A percentile compares a stretch with the other conserved stretches of the same genome.
phyloP scores from a whole-genome alignment of 2,797 vertebrate genomes.

The Cirrhinus mrigala region DNA sequence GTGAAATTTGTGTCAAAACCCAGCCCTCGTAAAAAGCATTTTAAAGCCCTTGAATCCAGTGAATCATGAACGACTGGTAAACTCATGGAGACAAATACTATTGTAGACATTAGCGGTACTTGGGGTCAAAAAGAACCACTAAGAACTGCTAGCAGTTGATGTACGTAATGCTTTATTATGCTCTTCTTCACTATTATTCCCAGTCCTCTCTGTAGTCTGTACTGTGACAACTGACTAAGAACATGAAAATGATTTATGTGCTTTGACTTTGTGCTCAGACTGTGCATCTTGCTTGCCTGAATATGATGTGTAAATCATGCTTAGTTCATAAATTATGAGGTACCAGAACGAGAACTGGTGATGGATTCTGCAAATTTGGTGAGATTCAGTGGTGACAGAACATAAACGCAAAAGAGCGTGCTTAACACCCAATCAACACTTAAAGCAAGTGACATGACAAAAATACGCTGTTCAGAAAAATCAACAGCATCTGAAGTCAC shows the following conservation, averaged over 20 bases:
- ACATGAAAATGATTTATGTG: background rate
- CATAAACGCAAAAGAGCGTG: background rate
- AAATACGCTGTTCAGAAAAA: background rate
- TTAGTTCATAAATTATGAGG: background rate
- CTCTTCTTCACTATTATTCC: background rate
- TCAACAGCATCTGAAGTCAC: background rate
- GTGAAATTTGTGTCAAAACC: too few relatives aligned
- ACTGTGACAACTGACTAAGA: background rate
- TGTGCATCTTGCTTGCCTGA: background rate
- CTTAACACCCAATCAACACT: constrained; percentile 7
- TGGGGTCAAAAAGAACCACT: background rate
- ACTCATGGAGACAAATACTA: background rate
- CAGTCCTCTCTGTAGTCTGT: background rate
- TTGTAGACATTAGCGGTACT: background rate
- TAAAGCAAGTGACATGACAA: background rate
- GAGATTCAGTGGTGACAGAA: background rate
- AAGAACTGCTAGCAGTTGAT: background rate
- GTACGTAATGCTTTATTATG: background rate
- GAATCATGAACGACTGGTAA: background rate
- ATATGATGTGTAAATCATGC: background rate
- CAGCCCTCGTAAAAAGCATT: background rate
- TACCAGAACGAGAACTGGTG: background rate
- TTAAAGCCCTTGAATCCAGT: background rate
- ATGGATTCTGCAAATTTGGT: background rate
- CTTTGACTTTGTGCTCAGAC: background rate